Evolutionary conservation across 2,888 invertebrate species (phyloP).

Genomic region (Drosophila robusta): DNA sequence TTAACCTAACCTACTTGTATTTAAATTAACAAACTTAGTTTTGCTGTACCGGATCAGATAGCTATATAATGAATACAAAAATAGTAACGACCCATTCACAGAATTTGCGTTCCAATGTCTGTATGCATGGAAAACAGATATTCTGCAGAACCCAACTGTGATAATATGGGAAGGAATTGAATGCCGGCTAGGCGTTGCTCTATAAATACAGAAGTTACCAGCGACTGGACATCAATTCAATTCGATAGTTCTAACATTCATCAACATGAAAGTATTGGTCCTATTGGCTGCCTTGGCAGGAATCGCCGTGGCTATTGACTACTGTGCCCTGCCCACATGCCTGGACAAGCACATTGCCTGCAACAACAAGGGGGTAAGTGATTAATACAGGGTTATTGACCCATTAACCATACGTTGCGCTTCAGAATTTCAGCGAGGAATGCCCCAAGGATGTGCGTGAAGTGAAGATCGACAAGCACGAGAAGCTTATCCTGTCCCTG

Average conservation of each 20-base stretch:
- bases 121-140: conserved; percentile 16
- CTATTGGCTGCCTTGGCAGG: conserved; percentile 24
- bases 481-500: conserved; percentile 57
- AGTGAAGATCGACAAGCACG: conserved; percentile 41
- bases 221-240: conserved; percentile 3
- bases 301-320: conserved; percentile 50
- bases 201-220: conserved; percentile 19
- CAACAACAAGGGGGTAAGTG: conserved; percentile 64
- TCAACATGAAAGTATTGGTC: conserved; percentile 39
- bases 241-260: background rate
- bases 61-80: background rate
- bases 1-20: too few relatives aligned
- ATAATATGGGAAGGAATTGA: background rate
- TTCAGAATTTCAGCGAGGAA: conserved; percentile 50
- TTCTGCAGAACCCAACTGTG: conserved; percentile 13
- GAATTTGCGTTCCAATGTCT: background rate
- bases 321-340: conserved; percentile 64
- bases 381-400: background rate
- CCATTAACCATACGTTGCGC: background rate
- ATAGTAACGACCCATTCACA: background rate
- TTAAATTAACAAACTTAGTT: too few relatives aligned
- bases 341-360: conserved; percentile 69
- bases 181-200: background rate
- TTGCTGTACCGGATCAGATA: too few relatives aligned
- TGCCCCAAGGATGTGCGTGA: conserved; percentile 57